Conservation (phyloP, 2,888 invertebrate species). For the Macaria notata region DNA sequence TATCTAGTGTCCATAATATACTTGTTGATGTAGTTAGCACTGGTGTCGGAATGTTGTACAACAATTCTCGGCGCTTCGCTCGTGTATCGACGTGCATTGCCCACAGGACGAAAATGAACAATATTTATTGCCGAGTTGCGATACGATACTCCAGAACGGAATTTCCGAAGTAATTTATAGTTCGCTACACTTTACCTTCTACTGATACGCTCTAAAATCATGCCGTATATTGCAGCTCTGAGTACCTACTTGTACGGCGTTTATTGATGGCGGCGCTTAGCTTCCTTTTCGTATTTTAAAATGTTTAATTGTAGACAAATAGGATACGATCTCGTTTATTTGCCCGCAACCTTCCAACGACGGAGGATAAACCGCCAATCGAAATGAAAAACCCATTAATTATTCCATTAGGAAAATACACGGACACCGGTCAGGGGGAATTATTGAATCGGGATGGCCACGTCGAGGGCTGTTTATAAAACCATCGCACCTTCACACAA, state of each 20-base stretch:
- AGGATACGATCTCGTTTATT: constrained; percentile 20
- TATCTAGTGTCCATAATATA: neutral
- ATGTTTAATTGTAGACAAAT: constrained; percentile 12
- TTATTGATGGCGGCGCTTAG: constrained; percentile 1
- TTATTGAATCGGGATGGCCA: constrained; percentile 45
- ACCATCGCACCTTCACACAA: constrained; percentile 60
- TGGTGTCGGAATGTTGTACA: constrained; percentile 20
- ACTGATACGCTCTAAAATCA: constrained; percentile 33
- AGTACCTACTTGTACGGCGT: constrained; percentile 4
- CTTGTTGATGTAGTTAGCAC: constrained; percentile 21
- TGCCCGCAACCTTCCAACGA: constrained; percentile 13
- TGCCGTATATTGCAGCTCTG: constrained; percentile 11
- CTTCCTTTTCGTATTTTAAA: constrained; percentile 9
- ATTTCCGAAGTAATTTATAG: constrained; percentile 76
- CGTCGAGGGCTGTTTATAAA: constrained; percentile 50
- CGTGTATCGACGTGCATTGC: constrained; percentile 63
- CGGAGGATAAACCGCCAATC: constrained; percentile 29
- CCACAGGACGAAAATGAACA: constrained; percentile 72
- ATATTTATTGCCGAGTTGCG: constrained; percentile 70
- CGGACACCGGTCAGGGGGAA: constrained; percentile 39
- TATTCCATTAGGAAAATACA: constrained; percentile 40
- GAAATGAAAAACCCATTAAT: constrained; percentile 41
- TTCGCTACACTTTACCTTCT: constrained; percentile 62
- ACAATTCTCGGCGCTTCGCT: constrained; percentile 48
- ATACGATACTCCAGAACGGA: constrained; percentile 64